Evolutionary conservation across 2,888 invertebrate genomes (phyloP).

Genomic region (Dilophus febrilis): DNA sequence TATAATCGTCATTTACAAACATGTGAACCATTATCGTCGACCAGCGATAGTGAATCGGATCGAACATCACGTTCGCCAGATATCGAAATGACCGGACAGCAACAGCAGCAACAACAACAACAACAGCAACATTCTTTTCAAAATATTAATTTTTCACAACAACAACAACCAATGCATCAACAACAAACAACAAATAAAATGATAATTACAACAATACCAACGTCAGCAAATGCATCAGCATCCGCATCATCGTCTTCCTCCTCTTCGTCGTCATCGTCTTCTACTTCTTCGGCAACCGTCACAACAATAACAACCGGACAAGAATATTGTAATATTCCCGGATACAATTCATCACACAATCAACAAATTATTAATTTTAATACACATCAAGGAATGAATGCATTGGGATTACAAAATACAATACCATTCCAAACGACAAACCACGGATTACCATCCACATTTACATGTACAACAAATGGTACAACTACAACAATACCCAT

Average conservation of each 20-base stretch:
- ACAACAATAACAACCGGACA: conserved; percentile 3
- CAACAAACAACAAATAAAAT: too few species aligned
- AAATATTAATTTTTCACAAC: too few species aligned
- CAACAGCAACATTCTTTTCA: too few species aligned
- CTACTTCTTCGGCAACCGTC: conserved; percentile 8
- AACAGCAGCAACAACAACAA: conserved; percentile 5
- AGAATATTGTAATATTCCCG: conserved; percentile 5
- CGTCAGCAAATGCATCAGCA: conserved; percentile 8
- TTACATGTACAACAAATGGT: background rate
- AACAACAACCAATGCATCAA: conserved; percentile 5
- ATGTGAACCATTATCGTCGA: conserved; percentile 57
- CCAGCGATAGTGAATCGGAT: conserved; percentile 70
- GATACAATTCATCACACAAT: background rate
- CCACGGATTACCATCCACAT: background rate
- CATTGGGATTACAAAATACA: conserved; percentile 2
- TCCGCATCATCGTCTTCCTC: conserved; percentile 8
- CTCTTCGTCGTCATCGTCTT: too few species aligned
- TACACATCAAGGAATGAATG: conserved; percentile 1
- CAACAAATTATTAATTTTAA: conserved; percentile 6
- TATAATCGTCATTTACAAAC: conserved; percentile 60
- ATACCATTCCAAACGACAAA: conserved; percentile 1
- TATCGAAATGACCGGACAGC: conserved; percentile 1
- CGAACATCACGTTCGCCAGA: conserved; percentile 36
- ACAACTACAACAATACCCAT: background rate
- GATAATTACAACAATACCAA: conserved; percentile 6